phyloP scores from a whole-genome alignment of 2,797 vertebrate species.

The Antennarius maculatus region DNA sequence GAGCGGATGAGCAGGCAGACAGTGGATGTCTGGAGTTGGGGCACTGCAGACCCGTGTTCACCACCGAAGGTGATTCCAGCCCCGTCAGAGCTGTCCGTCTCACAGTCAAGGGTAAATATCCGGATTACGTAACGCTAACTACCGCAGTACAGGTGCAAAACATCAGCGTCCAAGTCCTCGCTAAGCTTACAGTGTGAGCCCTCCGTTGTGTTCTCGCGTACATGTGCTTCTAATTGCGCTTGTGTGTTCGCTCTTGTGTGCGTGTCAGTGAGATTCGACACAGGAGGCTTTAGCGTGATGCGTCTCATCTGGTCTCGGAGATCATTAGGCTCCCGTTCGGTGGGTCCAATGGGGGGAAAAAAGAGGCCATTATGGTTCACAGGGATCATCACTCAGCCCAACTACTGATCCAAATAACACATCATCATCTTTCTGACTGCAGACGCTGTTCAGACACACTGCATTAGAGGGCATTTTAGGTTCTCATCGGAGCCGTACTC shows the following conservation, averaged over 20 bases:
- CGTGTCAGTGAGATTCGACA: conserved; percentile 31
- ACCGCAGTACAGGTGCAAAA: conserved; percentile 28
- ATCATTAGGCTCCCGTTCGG: conserved; percentile 66
- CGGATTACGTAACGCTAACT: conserved; percentile 6
- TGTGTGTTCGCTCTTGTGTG: conserved; percentile 25
- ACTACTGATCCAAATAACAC: conserved; percentile 58
- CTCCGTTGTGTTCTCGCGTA: conserved; percentile 8
- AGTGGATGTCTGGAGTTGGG: conserved; percentile 60
- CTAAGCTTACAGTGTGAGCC: not conserved
- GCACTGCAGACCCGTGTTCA: conserved; percentile 32
- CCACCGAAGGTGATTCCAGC: conserved; percentile 11
- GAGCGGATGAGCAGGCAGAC: conserved; percentile 65
- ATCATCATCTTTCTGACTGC: conserved; percentile 44
- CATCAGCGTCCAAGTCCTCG: not conserved
- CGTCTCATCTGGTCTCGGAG: conserved; percentile 66
- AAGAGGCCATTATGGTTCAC: conserved; percentile 63
- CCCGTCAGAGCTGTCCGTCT: not conserved
- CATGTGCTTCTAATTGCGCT: conserved; percentile 14
- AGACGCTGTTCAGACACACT: conserved; percentile 26
- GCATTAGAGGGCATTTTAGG: conserved; percentile 4
- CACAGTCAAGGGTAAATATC: not conserved
- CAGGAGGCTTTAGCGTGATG: conserved; percentile 41
- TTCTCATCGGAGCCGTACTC: not conserved
- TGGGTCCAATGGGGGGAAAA: conserved; percentile 38
- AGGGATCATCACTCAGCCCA: conserved; percentile 52